A percentile compares a stretch with the other conserved stretches of the same genome.
Evolutionary conservation across 1,140 invertebrate species (phyloP).

Genomic region (Brachionus rubens): DNA sequence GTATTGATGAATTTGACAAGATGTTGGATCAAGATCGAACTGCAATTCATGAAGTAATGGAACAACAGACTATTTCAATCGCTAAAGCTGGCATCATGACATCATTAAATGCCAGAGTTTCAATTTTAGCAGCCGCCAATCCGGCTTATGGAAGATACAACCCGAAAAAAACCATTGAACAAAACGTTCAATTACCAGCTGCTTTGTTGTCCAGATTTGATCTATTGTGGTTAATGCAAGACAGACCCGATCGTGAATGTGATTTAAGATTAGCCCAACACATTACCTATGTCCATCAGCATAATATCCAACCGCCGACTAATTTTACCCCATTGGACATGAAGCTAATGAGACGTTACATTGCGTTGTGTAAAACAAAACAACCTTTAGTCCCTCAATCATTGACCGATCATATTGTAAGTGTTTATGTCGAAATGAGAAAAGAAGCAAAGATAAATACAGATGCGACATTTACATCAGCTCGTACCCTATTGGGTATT

Average conservation of each 20-base stretch:
- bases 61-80: constrained; percentile 99
- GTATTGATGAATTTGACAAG: constrained; percentile 99
- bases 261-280: constrained; percentile 87
- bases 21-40: constrained; percentile 89
- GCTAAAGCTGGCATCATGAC: constrained; percentile 99
- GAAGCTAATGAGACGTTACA: constrained; percentile 68
- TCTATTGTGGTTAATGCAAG: constrained; percentile 93
- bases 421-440: constrained; percentile 87
- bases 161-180: constrained; percentile 85
- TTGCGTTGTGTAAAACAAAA: constrained; percentile 83
- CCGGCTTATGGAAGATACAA: constrained; percentile 97
- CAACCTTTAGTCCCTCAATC: constrained; percentile 71
- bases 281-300: constrained; percentile 94
- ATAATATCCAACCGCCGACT: constrained; percentile 84
- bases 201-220: constrained; percentile 97
- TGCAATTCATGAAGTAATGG: constrained; percentile 97
- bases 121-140: constrained; percentile 96
- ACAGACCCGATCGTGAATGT: constrained; percentile 84
- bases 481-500: constrained; percentile 86
- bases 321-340: constrained; percentile 34
- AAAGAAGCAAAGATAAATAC: constrained; percentile 71
- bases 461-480: constrained; percentile 68
- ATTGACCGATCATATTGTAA: constrained; percentile 85
- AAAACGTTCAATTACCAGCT: constrained; percentile 95
- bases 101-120: constrained; percentile 88